phyloP scores from a whole-genome alignment of 30 jellyfish, hydroid and myxozoan genomes.

The Aurelia aurita complex sp. Pacific region DNA sequence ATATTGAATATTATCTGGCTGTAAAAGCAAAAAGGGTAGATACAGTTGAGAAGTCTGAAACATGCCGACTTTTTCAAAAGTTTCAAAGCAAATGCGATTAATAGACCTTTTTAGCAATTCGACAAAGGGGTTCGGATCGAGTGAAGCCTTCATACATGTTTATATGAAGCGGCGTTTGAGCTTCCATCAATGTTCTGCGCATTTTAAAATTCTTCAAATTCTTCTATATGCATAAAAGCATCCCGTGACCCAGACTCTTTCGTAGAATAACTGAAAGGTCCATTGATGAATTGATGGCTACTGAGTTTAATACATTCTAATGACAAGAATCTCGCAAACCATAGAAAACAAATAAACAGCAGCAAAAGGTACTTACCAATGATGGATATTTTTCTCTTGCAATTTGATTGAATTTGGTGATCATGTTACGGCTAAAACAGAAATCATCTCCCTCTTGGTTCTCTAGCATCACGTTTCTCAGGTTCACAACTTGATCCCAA shows the following conservation, averaged over 20 bases:
- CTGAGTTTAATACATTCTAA: neutral
- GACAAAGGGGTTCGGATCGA: no score
- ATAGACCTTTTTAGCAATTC: neutral
- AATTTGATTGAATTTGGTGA: neutral
- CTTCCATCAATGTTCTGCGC: no score
- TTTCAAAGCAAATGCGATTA: neutral
- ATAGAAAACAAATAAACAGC: neutral
- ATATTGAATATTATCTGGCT: no score
- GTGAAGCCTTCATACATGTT: no score
- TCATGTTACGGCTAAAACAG: neutral
- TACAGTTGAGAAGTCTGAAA: neutral
- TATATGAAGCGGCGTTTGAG: no score
- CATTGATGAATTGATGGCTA: no score
- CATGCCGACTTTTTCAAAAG: neutral
- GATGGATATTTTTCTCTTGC: conserved; percentile 7
- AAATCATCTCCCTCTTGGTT: conserved; percentile 2
- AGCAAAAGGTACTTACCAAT: neutral
- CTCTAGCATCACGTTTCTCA: conserved; percentile 5
- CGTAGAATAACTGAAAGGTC: no score
- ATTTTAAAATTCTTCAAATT: no score
- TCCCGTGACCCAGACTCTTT: no score
- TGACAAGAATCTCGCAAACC: neutral
- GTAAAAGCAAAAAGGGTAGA: no score
- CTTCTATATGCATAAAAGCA: no score
- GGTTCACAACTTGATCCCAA: conserved; percentile 13